Conservation (phyloP, 2,888 invertebrate species). For the Lampropteryx suffumata region DNA sequence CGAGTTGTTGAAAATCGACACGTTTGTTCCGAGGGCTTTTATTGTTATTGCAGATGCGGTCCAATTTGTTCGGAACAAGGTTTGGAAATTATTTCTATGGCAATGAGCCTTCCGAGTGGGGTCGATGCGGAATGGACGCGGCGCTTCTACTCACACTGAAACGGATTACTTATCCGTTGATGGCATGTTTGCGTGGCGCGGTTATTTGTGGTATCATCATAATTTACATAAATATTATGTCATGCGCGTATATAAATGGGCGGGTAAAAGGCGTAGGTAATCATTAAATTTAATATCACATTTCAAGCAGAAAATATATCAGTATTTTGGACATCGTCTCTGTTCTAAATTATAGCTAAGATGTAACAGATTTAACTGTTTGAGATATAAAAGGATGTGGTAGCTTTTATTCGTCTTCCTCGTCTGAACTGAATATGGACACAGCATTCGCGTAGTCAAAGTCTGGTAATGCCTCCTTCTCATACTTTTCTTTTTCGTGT, state of each 20-base stretch:
- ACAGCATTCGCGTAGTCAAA: conserved; percentile 37
- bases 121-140: conserved; percentile 49
- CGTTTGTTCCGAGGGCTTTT: conserved; percentile 49
- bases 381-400: not conserved
- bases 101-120: conserved; percentile 44
- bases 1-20: conserved; percentile 49
- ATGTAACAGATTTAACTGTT: conserved; percentile 5
- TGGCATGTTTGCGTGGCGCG: conserved; percentile 62
- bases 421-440: conserved; percentile 23
- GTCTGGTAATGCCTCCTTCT: conserved; percentile 30
- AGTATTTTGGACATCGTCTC: conserved; percentile 8
- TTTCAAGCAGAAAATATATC: not conserved
- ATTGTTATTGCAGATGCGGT: conserved; percentile 57
- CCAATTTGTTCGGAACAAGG: conserved; percentile 63
- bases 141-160: conserved; percentile 62
- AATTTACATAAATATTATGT: conserved; percentile 45
- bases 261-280: conserved; percentile 27
- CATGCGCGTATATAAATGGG: conserved; percentile 33
- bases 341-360: not conserved
- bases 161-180: conserved; percentile 59
- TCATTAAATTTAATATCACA: not conserved
- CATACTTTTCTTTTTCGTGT: conserved; percentile 57
- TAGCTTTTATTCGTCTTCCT: not conserved
- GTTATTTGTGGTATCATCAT: conserved; percentile 53
- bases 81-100: conserved; percentile 53